Evolutionary conservation across 2,888 invertebrate species (phyloP), one percentile per base, ranked within the genome.

Genomic region (Hedya salicella): DNA sequence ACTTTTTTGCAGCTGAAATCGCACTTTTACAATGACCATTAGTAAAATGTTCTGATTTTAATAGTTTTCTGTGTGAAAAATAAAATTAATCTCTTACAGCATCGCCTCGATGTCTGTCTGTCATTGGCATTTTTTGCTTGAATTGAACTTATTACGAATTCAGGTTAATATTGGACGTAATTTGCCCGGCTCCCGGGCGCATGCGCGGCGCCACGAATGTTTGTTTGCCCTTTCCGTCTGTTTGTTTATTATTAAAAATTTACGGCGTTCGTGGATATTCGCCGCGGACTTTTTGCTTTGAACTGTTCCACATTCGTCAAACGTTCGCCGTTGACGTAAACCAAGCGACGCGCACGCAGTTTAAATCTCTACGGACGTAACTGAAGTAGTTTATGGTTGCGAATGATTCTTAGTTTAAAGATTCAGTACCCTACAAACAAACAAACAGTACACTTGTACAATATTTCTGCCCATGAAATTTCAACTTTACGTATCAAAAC

Each of bases 241-340:
- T 89, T 88, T 88, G 85, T 86, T 87, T 66, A 60, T 87, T 86
- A 84, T 79, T 84, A 87, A 87, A 87, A 88, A 87, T 83, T 83
- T 86, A 86, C 84, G 79, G 82, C 82, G 80, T 78, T 79, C 79
- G 80, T 76, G 73, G 78, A 83, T 83, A 83, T 82, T 81, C 77
- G 74, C 78, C 75, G 76, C 75, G 75, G 73, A 73, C 71, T 56
- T 71, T 77, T 75, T 75, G 78, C 85, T 88, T 87, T 88, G 87
- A 88, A 85, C 83, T 78, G 73, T 69, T 75, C 40, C 65, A 62
- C 60, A 67, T 68, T 62, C 67, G 46, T 56, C 61, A 60, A 53
- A n/a, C 50, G 25, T 25, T 30, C 17, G 11, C 14, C 61, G 17
- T 60, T 65, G 59, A 65, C 65, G 65, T 17, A 53, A 60, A 16